These are phyloP conservation scores for Actinia equina DNA, from an alignment of 64 coral and sea anemone genomes.

Conservation along the genomic window DNA sequence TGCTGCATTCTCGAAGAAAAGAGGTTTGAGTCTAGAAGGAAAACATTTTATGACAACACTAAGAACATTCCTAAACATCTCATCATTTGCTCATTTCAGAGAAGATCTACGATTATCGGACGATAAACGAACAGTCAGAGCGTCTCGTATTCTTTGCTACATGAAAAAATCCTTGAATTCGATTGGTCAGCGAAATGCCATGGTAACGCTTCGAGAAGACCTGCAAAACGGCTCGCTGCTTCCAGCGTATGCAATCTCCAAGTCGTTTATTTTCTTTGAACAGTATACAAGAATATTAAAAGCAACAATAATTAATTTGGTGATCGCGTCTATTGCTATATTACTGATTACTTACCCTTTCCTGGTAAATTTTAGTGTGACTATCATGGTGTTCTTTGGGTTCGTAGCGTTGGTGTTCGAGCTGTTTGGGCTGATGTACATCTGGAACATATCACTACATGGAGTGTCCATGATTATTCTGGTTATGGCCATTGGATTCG, in stretches of 20 bases:
- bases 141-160: constrained; percentile 57
- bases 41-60: constrained; percentile 43
- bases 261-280: constrained; percentile 45
- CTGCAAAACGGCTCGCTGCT: constrained; percentile 37
- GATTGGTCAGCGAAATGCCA: constrained; percentile 52
- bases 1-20: constrained; percentile 7
- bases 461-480: constrained; percentile 69
- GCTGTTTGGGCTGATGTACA: constrained; percentile 60
- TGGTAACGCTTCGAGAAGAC: constrained; percentile 70
- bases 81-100: constrained; percentile 38
- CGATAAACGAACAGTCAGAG: constrained; percentile 28
- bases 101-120: constrained; percentile 47
- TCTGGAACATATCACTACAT: constrained; percentile 57
- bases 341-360: constrained; percentile 48
- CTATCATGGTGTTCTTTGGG: constrained; percentile 53
- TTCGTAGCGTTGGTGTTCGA: constrained; percentile 69
- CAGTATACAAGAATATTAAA: constrained; percentile 38
- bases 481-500: constrained; percentile 69
- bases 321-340: constrained; percentile 48
- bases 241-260: constrained; percentile 38
- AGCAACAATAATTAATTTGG: constrained; percentile 54
- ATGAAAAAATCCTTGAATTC: constrained; percentile 43
- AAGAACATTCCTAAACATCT: constrained; percentile 38
- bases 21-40: constrained; percentile 29
- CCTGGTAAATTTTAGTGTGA: constrained; percentile 29